A percentile compares a stretch with the other conserved stretches of the same genome.
Evolutionary conservation across 2,797 vertebrate species (phyloP).

Genomic region (Tragelaphus eurycerus): DNA sequence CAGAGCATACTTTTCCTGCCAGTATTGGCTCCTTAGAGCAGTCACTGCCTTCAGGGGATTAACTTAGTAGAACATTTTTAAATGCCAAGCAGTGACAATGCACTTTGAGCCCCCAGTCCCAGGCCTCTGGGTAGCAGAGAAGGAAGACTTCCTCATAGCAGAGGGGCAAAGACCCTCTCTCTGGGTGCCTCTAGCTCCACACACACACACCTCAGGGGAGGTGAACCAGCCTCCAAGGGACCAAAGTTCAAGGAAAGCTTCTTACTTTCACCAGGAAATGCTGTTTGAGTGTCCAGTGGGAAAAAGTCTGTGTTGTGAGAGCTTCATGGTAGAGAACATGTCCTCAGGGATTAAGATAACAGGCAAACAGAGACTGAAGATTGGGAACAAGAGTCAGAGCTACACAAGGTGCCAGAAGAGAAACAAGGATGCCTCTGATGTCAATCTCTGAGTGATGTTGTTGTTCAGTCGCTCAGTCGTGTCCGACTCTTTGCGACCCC

Average conservation of each 20-base stretch:
- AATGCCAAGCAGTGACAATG: background rate
- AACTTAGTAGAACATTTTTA: background rate
- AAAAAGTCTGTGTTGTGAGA: background rate
- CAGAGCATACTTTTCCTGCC: slow-evolving; percentile 13
- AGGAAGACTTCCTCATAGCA: background rate
- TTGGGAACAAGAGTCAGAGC: background rate
- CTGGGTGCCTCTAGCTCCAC: background rate
- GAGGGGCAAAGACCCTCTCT: background rate
- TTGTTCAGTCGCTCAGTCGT: background rate
- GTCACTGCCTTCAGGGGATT: background rate
- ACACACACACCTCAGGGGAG: background rate
- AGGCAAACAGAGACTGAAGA: background rate
- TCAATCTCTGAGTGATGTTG: background rate
- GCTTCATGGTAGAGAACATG: background rate
- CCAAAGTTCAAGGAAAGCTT: background rate
- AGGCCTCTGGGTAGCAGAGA: background rate
- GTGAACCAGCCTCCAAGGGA: background rate
- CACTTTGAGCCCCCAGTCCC: background rate
- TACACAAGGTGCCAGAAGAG: background rate
- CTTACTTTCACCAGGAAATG: background rate
- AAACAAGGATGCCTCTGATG: background rate
- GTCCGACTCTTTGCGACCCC: background rate
- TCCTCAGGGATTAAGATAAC: background rate
- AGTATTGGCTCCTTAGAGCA: background rate
- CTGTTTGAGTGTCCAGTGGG: background rate